phyloP scores from a whole-genome alignment of 2,113 vertebrate species.

The Eretmodus cyanostictus region DNA sequence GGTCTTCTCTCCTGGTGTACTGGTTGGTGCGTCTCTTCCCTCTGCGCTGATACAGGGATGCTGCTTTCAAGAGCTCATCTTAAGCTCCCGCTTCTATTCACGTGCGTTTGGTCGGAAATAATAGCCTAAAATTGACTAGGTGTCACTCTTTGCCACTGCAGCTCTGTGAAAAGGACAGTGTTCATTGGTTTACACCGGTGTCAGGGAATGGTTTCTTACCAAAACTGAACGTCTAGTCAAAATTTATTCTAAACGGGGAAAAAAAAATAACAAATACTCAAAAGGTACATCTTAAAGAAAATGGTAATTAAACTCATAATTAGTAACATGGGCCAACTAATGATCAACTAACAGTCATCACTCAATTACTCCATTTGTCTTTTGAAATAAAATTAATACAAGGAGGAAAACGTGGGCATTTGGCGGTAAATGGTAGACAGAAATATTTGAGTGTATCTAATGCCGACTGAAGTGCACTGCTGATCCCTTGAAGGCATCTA shows the following conservation, averaged over 20 bases:
- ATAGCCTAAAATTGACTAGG: background rate
- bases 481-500: background rate
- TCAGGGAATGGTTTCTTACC: background rate
- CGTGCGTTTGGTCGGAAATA: conserved; percentile 10
- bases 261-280: background rate
- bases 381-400: conserved; percentile 18
- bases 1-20: conserved; percentile 6
- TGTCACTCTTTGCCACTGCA: background rate
- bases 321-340: background rate
- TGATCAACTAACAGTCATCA: background rate
- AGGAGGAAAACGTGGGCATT: background rate
- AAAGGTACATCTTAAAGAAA: background rate
- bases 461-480: background rate
- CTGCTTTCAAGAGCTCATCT: conserved; percentile 54
- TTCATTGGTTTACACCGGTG: background rate
- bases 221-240: background rate
- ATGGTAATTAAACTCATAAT: background rate
- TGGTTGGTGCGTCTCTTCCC: conserved; percentile 34
- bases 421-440: background rate
- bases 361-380: background rate
- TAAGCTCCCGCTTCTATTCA: conserved; percentile 31
- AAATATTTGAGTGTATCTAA: background rate
- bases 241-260: background rate
- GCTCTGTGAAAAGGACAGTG: background rate
- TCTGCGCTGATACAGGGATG: conserved; percentile 43